These are phyloP conservation scores for Hylaeus anthracinus DNA, from an alignment of 1,140 invertebrate species.

Conservation along the genomic window DNA sequence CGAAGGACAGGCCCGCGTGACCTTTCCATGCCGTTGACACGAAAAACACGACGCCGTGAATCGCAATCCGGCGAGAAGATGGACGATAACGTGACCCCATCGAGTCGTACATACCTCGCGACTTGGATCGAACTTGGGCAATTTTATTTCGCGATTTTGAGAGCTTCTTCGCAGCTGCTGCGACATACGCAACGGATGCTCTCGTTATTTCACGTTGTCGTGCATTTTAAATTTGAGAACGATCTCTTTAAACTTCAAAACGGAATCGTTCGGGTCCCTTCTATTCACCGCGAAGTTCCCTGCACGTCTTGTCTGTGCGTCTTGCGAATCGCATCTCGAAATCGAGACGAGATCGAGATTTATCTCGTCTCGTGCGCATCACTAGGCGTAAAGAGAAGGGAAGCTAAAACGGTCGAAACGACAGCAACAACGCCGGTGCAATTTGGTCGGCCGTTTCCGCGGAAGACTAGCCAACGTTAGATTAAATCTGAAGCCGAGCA, in stretches of 20 bases:
- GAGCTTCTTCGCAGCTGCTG: background rate
- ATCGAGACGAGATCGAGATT: too few species aligned
- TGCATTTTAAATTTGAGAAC: too few species aligned
- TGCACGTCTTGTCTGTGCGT: too few species aligned
- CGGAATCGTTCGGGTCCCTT: too few species aligned
- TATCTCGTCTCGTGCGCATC: too few species aligned
- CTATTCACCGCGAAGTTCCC: too few species aligned
- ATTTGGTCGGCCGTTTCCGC: constrained; percentile 35
- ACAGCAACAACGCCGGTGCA: constrained; percentile 15
- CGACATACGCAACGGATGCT: too few species aligned
- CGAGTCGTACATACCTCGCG: too few species aligned
- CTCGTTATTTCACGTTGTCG: too few species aligned
- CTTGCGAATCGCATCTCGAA: too few species aligned
- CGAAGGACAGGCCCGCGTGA: constrained; percentile 19
- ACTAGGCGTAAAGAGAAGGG: background rate
- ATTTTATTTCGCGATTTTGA: constrained; percentile 19
- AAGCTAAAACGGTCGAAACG: background rate
- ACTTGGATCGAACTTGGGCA: background rate
- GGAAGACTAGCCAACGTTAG: constrained; percentile 28
- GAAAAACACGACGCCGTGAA: constrained; percentile 13
- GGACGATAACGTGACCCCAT: constrained; percentile 24
- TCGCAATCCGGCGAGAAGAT: constrained; percentile 28
- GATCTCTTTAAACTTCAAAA: too few species aligned
- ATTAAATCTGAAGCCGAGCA: constrained; percentile 52
- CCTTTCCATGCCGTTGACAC: constrained; percentile 5